A percentile compares a stretch with the other conserved stretches of the same genome.
These are phyloP conservation scores for Mesorhabditis spiculigera DNA, from an alignment of 2,888 invertebrate genomes.

Conservation along the genomic window DNA sequence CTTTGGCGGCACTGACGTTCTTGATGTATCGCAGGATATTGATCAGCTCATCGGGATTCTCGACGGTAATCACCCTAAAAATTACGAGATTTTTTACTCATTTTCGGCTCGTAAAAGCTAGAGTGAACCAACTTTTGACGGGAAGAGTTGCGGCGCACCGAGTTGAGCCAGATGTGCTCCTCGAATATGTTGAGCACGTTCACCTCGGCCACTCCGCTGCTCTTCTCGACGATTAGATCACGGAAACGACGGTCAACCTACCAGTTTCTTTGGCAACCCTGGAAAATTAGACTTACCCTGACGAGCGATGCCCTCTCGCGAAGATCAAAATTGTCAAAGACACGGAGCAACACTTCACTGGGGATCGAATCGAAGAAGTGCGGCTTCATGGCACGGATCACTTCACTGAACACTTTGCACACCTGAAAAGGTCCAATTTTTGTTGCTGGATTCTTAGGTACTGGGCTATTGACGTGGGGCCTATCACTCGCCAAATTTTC, in stretches of 20 bases:
- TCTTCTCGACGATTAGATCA: neutral
- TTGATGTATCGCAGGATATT: neutral
- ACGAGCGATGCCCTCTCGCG: neutral
- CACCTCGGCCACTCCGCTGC: neutral
- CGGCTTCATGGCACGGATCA: neutral
- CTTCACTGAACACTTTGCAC: neutral
- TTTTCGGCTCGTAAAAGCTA: neutral
- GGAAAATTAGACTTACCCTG: neutral
- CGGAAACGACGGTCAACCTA: neutral
- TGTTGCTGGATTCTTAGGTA: too few relatives aligned
- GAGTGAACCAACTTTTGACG: neutral
- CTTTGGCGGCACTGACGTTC: neutral
- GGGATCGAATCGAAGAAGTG: constrained; percentile 2
- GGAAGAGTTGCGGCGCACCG: neutral
- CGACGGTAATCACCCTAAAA: neutral
- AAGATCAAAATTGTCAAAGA: neutral
- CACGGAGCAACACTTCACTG: neutral
- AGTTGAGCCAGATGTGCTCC: constrained; percentile 3
- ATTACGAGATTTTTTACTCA: neutral
- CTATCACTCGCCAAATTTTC: too few relatives aligned
- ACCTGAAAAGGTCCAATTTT: neutral
- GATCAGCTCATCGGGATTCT: neutral
- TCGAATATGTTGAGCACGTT: constrained; percentile 2
- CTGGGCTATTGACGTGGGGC: too few relatives aligned
- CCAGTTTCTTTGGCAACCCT: neutral